phyloP scores from a whole-genome alignment of 2,797 vertebrate genomes.

The Labeo calbasu region DNA sequence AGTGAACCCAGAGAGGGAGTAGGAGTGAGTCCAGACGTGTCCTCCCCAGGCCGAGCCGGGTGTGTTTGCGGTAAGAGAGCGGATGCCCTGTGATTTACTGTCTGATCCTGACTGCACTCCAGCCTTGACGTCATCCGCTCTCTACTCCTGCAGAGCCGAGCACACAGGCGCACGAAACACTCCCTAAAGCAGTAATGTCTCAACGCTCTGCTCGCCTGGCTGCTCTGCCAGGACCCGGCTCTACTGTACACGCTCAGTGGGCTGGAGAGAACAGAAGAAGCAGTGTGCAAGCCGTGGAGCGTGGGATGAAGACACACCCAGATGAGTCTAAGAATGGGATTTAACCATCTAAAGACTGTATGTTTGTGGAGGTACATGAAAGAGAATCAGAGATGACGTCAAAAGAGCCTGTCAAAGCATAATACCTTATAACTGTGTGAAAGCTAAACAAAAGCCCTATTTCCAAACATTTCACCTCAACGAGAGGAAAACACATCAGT shows the following conservation, averaged over 20 bases:
- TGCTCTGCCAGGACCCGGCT: conserved; percentile 15
- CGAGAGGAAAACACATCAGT: conserved; percentile 4
- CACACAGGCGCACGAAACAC: conserved; percentile 61
- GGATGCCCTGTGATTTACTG: conserved; percentile 72
- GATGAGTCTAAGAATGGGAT: conserved; percentile 46
- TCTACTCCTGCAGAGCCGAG: conserved; percentile 50
- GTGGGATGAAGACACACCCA: conserved; percentile 43
- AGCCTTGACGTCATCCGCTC: conserved; percentile 55
- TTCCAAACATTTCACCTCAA: conserved; percentile 24
- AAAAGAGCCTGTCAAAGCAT: conserved; percentile 21
- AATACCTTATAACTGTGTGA: conserved; percentile 8
- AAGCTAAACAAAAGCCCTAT: conserved; percentile 27
- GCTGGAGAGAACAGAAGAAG: conserved; percentile 47
- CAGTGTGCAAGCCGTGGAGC: conserved; percentile 35
- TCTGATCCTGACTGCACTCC: conserved; percentile 64
- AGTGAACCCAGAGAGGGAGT: conserved; percentile 30
- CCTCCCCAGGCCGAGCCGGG: conserved; percentile 49
- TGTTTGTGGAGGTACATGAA: conserved; percentile 7
- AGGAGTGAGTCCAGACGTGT: conserved; percentile 49
- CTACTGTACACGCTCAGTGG: conserved; percentile 46
- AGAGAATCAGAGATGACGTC: conserved; percentile 19
- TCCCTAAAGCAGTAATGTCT: conserved; percentile 60
- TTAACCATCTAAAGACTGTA: conserved; percentile 32
- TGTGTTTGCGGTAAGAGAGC: conserved; percentile 46
- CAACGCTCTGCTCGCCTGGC: conserved; percentile 41